A percentile compares a stretch with the other conserved stretches of the same genome.
phyloP scores from a whole-genome alignment of 30 jellyfish, hydroid and myxozoan species.

The Aurelia coerulea region DNA sequence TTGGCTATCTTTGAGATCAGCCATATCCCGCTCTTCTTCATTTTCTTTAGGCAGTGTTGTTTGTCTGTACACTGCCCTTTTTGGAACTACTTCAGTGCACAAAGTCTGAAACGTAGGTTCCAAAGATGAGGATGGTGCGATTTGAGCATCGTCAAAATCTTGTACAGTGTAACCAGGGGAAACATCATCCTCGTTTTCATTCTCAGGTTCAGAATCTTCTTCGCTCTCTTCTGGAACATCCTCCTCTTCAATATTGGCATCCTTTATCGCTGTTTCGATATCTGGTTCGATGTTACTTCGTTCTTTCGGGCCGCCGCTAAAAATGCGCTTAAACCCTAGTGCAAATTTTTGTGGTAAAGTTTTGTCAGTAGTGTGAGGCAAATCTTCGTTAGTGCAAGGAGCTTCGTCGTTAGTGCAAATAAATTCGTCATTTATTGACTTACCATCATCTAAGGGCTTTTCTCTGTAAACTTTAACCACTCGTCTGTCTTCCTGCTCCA shows the following conservation, averaged over 20 bases:
- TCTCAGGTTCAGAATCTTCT: no score
- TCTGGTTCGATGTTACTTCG: background rate
- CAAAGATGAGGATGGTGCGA: no score
- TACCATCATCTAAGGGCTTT: background rate
- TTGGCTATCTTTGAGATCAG: background rate
- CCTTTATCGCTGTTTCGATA: background rate
- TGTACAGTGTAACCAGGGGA: no score
- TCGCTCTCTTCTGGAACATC: no score
- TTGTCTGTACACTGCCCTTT: slow-evolving; percentile 27
- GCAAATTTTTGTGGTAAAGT: background rate
- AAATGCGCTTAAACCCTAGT: background rate
- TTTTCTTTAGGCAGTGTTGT: background rate
- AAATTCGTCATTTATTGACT: background rate
- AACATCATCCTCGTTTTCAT: no score
- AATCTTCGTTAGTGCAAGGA: background rate
- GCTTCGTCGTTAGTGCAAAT: background rate
- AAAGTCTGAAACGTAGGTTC: background rate
- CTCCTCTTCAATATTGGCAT: no score
- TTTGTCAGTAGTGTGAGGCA: background rate
- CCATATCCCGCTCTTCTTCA: background rate
- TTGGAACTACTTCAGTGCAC: slow-evolving; percentile 13
- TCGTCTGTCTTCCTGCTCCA: no score
- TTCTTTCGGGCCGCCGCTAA: slow-evolving; percentile 7
- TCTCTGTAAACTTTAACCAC: background rate
- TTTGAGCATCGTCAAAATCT: slow-evolving; percentile 1